Percentiles rank a stretch among this genome's conserved stretches.
Conservation (phyloP, 2,113 vertebrate species). For the Gavialis gangeticus region DNA sequence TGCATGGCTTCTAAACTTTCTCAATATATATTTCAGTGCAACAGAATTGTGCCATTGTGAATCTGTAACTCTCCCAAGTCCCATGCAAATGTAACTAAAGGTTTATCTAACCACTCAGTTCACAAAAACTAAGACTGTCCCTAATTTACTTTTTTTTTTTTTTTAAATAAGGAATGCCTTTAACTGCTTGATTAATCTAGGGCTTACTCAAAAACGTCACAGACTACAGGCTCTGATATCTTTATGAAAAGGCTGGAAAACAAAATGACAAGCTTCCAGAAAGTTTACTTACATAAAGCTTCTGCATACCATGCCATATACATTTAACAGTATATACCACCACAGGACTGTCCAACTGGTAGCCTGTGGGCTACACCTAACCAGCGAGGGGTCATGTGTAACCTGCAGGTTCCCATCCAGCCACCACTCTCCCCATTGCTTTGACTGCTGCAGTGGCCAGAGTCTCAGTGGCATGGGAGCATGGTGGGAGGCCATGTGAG, state of each 20-base stretch:
- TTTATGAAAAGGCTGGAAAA: neutral
- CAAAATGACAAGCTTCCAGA: neutral
- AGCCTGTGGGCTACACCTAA: too few species aligned
- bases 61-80: neutral
- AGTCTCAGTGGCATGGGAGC: too few species aligned
- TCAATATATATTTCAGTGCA: neutral
- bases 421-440: too few species aligned
- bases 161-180: neutral
- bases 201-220: neutral
- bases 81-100: neutral
- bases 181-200: neutral
- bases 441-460: too few species aligned
- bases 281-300: neutral
- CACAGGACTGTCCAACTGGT: too few species aligned
- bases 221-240: neutral
- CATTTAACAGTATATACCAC: too few species aligned
- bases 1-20: neutral
- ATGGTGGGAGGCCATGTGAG: too few species aligned
- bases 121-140: neutral
- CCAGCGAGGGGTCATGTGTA: too few species aligned
- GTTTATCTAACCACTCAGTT: neutral
- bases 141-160: slow-evolving; percentile 1
- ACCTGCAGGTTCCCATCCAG: too few species aligned
- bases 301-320: neutral
- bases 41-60: neutral